A percentile compares a stretch with the other conserved stretches of the same genome.
These are phyloP conservation scores for Macquaria australasica DNA, from an alignment of 2,113 vertebrate species.

Conservation along the genomic window DNA sequence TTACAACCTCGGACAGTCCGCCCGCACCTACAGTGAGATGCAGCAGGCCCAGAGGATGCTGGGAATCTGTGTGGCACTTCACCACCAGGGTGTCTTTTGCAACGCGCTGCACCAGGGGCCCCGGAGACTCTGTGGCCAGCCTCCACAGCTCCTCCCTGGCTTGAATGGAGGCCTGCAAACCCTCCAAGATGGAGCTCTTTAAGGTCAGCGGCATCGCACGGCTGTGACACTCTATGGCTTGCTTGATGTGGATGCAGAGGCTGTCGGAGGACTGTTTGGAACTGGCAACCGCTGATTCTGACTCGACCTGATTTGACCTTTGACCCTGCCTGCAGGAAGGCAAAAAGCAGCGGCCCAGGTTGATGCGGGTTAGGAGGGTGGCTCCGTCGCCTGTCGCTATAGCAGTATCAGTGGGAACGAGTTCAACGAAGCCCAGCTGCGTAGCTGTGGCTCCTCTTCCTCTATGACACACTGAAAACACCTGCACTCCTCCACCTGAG, in stretches of 20 bases:
- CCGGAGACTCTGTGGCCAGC: conserved; percentile 89
- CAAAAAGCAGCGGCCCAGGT: conserved; percentile 90
- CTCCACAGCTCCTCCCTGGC: conserved; percentile 91
- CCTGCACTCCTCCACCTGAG: conserved; percentile 76
- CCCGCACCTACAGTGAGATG: conserved; percentile 85
- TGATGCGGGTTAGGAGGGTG: conserved; percentile 88
- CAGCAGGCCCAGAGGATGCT: conserved; percentile 89
- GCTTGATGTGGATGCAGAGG: conserved; percentile 91
- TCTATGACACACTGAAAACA: conserved; percentile 91
- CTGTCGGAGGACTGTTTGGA: conserved; percentile 75
- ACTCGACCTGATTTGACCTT: conserved; percentile 72
- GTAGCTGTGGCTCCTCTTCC: conserved; percentile 80
- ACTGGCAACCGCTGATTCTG: conserved; percentile 11
- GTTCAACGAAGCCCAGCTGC: conserved; percentile 90
- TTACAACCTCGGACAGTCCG: background rate
- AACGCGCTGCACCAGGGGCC: conserved; percentile 91
- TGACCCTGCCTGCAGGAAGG: conserved; percentile 83
- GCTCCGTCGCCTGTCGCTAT: conserved; percentile 87
- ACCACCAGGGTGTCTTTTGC: conserved; percentile 88
- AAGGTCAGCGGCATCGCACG: conserved; percentile 89
- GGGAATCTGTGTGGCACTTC: conserved; percentile 87
- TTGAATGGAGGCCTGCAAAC: conserved; percentile 81
- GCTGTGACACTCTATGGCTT: conserved; percentile 87
- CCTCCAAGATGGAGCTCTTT: conserved; percentile 89
- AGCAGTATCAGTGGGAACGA: conserved; percentile 88